Percentiles rank a stretch among this genome's conserved stretches.
Evolutionary conservation across 2,888 invertebrate genomes (phyloP).

Genomic region (Drosophila vallismaia): DNA sequence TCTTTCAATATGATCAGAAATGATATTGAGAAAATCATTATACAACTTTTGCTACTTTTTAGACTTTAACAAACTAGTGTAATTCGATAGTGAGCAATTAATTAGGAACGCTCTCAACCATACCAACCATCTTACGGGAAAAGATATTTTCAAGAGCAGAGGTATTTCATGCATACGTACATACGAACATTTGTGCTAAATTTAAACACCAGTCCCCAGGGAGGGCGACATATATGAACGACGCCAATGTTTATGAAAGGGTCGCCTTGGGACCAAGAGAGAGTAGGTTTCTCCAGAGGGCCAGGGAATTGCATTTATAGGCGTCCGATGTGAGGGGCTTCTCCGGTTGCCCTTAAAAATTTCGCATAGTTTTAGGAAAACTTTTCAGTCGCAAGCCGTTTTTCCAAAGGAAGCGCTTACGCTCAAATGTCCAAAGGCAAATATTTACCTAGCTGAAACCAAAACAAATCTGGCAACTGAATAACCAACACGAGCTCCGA

Average conservation of each 20-base stretch:
- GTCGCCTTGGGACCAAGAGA: neutral
- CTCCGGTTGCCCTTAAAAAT: constrained; percentile 10
- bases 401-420: constrained; percentile 34
- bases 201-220: constrained; percentile 1
- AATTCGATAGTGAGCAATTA: neutral
- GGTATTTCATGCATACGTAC: neutral
- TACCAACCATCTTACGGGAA: neutral
- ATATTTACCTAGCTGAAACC: constrained; percentile 56
- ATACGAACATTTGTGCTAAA: neutral
- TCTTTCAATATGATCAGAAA: too few relatives aligned
- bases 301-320: neutral
- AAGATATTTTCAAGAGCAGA: neutral
- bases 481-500: constrained; percentile 45
- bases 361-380: constrained; percentile 16
- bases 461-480: constrained; percentile 50
- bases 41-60: too few relatives aligned
- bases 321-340: neutral
- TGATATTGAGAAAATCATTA: too few relatives aligned
- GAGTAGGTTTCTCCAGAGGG: neutral
- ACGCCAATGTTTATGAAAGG: neutral
- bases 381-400: constrained; percentile 52
- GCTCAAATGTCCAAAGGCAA: constrained; percentile 54
- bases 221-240: neutral
- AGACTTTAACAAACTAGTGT: neutral
- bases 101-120: neutral